Evolutionary conservation across 2,888 invertebrate species (phyloP).

Genomic region (Pseudococcus longispinus): DNA sequence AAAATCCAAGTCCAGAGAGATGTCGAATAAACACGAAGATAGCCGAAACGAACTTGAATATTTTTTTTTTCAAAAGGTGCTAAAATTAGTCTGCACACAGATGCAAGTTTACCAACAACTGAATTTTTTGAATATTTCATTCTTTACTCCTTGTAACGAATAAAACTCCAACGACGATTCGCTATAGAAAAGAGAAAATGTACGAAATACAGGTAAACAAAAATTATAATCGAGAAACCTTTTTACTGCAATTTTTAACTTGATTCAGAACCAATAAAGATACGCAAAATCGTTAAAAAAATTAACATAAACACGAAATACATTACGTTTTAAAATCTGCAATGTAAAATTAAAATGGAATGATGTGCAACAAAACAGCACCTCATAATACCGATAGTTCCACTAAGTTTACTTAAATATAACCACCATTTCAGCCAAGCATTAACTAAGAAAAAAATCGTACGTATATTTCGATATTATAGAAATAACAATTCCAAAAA

Average conservation of each 20-base stretch:
- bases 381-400: slow-evolving; percentile 17
- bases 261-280: slow-evolving; percentile 32
- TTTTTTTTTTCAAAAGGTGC: too few species aligned
- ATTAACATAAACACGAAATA: slow-evolving; percentile 17
- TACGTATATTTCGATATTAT: slow-evolving; percentile 20
- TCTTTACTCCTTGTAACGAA: too few species aligned
- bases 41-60: too few species aligned
- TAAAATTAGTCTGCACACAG: too few species aligned
- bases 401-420: slow-evolving; percentile 15
- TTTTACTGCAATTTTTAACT: slow-evolving; percentile 20
- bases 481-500: slow-evolving; percentile 27
- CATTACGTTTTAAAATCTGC: slow-evolving; percentile 32
- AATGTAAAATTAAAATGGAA: slow-evolving; percentile 34
- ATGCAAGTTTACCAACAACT: too few species aligned
- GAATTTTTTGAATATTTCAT: too few species aligned
- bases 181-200: not conserved
- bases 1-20: too few species aligned
- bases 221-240: not conserved
- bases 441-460: slow-evolving; percentile 29
- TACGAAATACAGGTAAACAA: not conserved
- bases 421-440: slow-evolving; percentile 1
- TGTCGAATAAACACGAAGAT: too few species aligned
- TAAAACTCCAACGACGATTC: too few species aligned
- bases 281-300: not conserved
- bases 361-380: slow-evolving; percentile 7